Evolutionary conservation across 2,888 invertebrate species (phyloP).

Genomic region (Octodonta nipae): DNA sequence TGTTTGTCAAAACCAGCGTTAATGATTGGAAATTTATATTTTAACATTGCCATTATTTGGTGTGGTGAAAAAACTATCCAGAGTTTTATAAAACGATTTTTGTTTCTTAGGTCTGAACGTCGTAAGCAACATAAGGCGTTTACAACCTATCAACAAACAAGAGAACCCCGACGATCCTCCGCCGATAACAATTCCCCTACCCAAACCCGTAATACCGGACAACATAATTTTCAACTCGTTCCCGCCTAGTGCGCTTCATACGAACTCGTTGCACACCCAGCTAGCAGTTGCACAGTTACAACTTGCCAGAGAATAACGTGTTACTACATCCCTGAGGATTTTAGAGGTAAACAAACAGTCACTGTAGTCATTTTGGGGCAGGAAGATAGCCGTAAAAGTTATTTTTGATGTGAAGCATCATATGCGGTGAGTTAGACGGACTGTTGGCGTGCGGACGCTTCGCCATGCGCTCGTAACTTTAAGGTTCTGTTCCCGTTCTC

Average conservation of each 20-base stretch:
- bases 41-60: too few relatives aligned
- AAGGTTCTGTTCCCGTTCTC: too few relatives aligned
- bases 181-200: slow-evolving; percentile 30
- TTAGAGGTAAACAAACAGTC: too few relatives aligned
- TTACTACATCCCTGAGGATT: too few relatives aligned
- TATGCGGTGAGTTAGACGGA: too few relatives aligned
- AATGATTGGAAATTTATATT: too few relatives aligned
- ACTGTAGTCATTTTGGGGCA: too few relatives aligned
- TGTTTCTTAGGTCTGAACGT: slow-evolving; percentile 30
- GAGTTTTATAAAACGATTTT: background rate
- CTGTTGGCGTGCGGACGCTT: too few relatives aligned
- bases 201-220: slow-evolving; percentile 29
- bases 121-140: slow-evolving; percentile 33
- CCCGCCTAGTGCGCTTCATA: slow-evolving; percentile 12
- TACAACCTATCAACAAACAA: slow-evolving; percentile 27
- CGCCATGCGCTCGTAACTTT: too few relatives aligned
- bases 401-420: too few relatives aligned
- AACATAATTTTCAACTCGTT: slow-evolving; percentile 21
- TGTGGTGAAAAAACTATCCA: background rate
- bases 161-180: slow-evolving; percentile 30
- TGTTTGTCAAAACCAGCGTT: background rate
- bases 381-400: too few relatives aligned
- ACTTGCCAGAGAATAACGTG: slow-evolving; percentile 11
- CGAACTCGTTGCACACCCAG: slow-evolving; percentile 17
- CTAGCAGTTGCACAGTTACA: slow-evolving; percentile 22